These are phyloP conservation scores for Drosophila kanapiae DNA, from an alignment of 1,140 invertebrate genomes.

Conservation along the genomic window DNA sequence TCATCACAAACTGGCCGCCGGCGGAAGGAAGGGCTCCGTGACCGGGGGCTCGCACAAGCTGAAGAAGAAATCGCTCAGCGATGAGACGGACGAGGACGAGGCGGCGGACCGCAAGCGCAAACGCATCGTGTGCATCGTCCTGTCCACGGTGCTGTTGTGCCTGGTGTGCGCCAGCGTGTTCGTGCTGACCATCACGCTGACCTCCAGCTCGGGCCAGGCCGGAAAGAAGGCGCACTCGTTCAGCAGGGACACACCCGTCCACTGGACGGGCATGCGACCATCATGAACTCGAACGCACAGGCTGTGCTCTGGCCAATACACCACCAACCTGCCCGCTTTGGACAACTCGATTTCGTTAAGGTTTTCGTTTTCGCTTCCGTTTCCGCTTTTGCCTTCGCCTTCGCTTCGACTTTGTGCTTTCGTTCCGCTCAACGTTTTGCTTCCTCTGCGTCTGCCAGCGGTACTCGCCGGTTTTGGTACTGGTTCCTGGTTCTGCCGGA, in stretches of 20 bases:
- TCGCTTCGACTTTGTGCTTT: conserved; percentile 25
- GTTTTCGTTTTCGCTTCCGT: conserved; percentile 51
- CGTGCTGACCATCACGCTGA: conserved; percentile 90
- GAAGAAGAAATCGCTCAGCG: conserved; percentile 81
- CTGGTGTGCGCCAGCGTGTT: conserved; percentile 89
- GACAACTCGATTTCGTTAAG: conserved; percentile 35
- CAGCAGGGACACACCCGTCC: conserved; percentile 86
- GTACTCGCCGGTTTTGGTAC: conserved; percentile 1
- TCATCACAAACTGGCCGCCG: conserved; percentile 77
- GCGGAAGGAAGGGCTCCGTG: conserved; percentile 71
- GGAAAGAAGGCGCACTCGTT: conserved; percentile 88
- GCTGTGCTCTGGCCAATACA: conserved; percentile 21
- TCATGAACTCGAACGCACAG: conserved; percentile 67
- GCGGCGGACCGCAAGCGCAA: conserved; percentile 88
- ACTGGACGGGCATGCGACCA: conserved; percentile 83
- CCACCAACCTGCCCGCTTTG: conserved; percentile 22
- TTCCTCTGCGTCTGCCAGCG: conserved; percentile 35
- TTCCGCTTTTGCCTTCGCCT: conserved; percentile 26
- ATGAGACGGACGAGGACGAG: conserved; percentile 84
- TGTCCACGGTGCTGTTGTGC: conserved; percentile 89
- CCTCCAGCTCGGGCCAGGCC: conserved; percentile 87
- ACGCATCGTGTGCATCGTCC: conserved; percentile 88
- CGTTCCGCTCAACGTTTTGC: conserved; percentile 32
- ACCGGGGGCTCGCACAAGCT: conserved; percentile 67
- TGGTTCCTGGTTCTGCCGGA: conserved; percentile 7